Evolutionary conservation across 2,888 invertebrate species (phyloP).

Genomic region (Pterostichus madidus): DNA sequence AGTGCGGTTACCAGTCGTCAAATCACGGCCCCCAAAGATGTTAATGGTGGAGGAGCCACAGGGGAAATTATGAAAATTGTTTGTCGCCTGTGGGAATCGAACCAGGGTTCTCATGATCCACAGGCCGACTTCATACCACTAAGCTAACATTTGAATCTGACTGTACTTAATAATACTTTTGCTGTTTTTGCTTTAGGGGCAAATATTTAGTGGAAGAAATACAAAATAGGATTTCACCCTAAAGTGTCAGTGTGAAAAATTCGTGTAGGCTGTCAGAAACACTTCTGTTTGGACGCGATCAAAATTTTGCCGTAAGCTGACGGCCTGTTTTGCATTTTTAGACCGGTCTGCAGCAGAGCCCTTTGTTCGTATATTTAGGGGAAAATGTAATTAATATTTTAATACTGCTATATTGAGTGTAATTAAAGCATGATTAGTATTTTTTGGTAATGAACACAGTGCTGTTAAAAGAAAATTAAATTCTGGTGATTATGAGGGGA

Average conservation of each 20-base stretch:
- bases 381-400: slow-evolving; percentile 15
- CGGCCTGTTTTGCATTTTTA: slow-evolving; percentile 1
- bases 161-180: background rate
- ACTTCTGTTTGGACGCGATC: slow-evolving; percentile 12
- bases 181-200: too few relatives aligned
- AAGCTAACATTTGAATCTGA: background rate
- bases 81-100: too few relatives aligned
- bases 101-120: too few relatives aligned
- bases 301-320: background rate
- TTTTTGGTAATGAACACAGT: slow-evolving; percentile 3
- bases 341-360: background rate
- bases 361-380: slow-evolving; percentile 8
- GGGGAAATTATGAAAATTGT: too few relatives aligned
- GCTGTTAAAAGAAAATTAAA: slow-evolving; percentile 2
- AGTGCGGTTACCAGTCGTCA: too few relatives aligned
- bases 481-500: background rate
- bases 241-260: background rate
- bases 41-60: too few relatives aligned
- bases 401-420: slow-evolving; percentile 8
- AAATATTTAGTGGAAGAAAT: too few relatives aligned
- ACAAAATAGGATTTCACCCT: too few relatives aligned
- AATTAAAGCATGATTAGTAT: slow-evolving; percentile 12
- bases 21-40: too few relatives aligned
- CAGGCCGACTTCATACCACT: too few relatives aligned
- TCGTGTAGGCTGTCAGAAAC: slow-evolving; percentile 17